These are phyloP conservation scores for Odontocolon sp. DNA, from an alignment of 2,888 invertebrate genomes.

Conservation along the genomic window DNA sequence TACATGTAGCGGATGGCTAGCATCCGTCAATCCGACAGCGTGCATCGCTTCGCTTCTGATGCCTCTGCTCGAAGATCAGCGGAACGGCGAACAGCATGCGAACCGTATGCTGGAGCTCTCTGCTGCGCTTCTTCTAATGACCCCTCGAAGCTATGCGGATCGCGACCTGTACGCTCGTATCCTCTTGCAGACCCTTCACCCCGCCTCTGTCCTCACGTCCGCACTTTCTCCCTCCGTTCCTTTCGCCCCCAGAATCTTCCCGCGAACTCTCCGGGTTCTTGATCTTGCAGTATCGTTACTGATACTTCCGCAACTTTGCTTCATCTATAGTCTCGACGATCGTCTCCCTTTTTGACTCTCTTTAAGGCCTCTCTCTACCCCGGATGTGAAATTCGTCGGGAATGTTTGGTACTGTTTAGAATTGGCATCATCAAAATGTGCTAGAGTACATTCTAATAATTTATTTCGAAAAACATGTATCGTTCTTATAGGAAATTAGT, in stretches of 20 bases:
- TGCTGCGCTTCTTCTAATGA: slow-evolving; percentile 70
- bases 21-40: slow-evolving; percentile 62
- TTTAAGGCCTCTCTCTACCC: slow-evolving; percentile 40
- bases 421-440: no score
- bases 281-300: neutral
- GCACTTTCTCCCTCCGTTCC: slow-evolving; percentile 68
- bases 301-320: slow-evolving; percentile 15
- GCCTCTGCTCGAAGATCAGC: slow-evolving; percentile 46
- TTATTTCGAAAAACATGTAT: no score
- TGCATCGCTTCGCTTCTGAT: slow-evolving; percentile 56
- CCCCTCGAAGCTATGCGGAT: slow-evolving; percentile 68
- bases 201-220: slow-evolving; percentile 65
- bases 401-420: no score
- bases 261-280: neutral
- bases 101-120: slow-evolving; percentile 27
- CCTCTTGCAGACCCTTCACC: slow-evolving; percentile 63
- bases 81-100: slow-evolving; percentile 43
- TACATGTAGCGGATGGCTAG: slow-evolving; percentile 56
- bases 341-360: slow-evolving; percentile 25
- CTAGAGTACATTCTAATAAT: no score
- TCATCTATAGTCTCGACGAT: neutral
- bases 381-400: slow-evolving; percentile 61
- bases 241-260: slow-evolving; percentile 23
- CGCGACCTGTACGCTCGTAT: slow-evolving; percentile 33
- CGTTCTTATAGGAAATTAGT: no score